A percentile compares a stretch with the other conserved stretches of the same genome.
phyloP scores from a whole-genome alignment of 2,113 vertebrate genomes.

The Catharus bicknelli region DNA sequence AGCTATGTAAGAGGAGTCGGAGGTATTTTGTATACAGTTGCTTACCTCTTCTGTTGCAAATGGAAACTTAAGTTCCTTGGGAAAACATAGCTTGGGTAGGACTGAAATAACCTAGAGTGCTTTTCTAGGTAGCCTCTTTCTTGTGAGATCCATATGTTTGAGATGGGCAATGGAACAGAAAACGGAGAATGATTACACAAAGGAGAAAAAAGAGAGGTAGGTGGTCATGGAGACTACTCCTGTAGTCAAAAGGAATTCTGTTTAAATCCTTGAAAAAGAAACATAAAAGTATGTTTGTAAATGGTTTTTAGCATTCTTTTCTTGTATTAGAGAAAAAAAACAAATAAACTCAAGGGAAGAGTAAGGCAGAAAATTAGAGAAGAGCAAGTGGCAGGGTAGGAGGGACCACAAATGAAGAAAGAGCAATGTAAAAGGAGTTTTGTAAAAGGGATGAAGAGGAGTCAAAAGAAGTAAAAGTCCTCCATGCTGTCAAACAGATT shows the following conservation, averaged over 20 bases:
- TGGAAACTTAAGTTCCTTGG: background rate
- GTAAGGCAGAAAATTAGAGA: background rate
- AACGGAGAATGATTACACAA: background rate
- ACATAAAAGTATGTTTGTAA: background rate
- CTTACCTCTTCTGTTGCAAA: background rate
- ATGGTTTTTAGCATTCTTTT: background rate
- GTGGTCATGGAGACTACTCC: background rate
- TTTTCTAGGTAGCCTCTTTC: background rate
- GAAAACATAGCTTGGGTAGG: background rate
- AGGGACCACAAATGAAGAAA: background rate
- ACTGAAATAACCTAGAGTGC: background rate
- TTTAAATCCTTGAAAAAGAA: background rate
- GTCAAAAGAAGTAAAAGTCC: background rate
- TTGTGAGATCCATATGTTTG: background rate
- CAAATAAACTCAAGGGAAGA: background rate
- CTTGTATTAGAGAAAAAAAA: background rate
- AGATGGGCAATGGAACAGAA: background rate
- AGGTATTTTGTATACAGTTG: background rate
- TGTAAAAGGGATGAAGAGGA: background rate
- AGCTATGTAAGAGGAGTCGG: background rate
- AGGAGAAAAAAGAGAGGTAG: background rate
- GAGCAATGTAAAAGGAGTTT: background rate
- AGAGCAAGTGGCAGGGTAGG: rapidly evolving
- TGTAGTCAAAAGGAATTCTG: background rate
- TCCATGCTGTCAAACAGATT: background rate